A percentile compares a stretch with the other conserved stretches of the same genome.
Conservation (phyloP, 2,797 vertebrate genomes). For the Otolemur crassicaudatus region DNA sequence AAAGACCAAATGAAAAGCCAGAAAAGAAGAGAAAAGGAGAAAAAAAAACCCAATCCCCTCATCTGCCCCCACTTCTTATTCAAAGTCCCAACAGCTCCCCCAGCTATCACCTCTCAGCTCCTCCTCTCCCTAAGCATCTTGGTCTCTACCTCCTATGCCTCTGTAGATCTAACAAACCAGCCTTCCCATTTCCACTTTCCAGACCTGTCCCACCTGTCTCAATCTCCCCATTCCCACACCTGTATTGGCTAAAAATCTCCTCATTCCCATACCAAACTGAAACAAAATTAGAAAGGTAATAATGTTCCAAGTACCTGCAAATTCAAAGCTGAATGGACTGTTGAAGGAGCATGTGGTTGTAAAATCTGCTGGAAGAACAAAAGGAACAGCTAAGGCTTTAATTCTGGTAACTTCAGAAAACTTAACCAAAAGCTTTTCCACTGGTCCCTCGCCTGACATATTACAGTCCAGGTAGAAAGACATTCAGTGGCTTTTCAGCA, state of each 20-base stretch:
- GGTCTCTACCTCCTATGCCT: background rate
- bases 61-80: background rate
- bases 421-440: background rate
- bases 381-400: no score
- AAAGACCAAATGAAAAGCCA: background rate
- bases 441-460: background rate
- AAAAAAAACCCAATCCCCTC: background rate
- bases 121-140: background rate
- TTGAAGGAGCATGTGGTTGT: no score
- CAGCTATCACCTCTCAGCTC: background rate
- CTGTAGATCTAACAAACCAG: background rate
- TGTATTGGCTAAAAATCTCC: background rate
- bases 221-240: background rate
- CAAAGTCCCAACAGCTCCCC: background rate
- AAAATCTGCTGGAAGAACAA: no score
- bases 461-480: background rate
- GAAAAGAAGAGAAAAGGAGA: background rate
- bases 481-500: background rate
- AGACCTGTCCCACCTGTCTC: background rate
- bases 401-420: no score
- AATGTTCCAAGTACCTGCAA: no score
- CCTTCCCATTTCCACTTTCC: background rate
- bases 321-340: no score
- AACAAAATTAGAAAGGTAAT: no score
- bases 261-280: background rate